Conservation (phyloP, 2,113 vertebrate genomes). For the Rhodinocichla rosea region DNA sequence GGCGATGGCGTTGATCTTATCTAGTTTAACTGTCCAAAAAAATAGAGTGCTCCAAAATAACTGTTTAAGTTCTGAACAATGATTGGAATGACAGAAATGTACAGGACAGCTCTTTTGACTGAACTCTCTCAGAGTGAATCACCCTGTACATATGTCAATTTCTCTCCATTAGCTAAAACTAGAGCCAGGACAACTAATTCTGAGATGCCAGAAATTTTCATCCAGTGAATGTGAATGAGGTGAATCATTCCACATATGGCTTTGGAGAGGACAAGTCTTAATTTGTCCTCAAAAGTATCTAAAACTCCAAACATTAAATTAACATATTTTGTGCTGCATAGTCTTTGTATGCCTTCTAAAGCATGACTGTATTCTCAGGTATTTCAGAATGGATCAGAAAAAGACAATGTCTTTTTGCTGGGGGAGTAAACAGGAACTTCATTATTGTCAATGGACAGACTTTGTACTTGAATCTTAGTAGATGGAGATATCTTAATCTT, state of each 20-base stretch:
- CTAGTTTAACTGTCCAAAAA: neutral
- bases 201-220: neutral
- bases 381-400: neutral
- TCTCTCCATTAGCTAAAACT: neutral
- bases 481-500: neutral
- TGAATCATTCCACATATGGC: neutral
- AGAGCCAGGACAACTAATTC: neutral
- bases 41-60: neutral
- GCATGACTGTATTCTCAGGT: neutral
- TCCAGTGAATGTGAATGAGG: neutral
- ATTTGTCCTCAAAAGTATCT: neutral
- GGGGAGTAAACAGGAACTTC: neutral
- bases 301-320: neutral
- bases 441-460: neutral
- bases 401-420: neutral
- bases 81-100: neutral
- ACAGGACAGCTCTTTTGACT: neutral
- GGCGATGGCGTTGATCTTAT: neutral
- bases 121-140: neutral
- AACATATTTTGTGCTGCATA: neutral
- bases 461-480: neutral
- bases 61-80: neutral
- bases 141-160: neutral
- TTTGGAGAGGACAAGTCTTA: neutral
- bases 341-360: neutral